Evolutionary conservation across 2,113 vertebrate species (phyloP), one percentile per base, ranked within the genome.

Genomic region (Oxyura jamaicensis): DNA sequence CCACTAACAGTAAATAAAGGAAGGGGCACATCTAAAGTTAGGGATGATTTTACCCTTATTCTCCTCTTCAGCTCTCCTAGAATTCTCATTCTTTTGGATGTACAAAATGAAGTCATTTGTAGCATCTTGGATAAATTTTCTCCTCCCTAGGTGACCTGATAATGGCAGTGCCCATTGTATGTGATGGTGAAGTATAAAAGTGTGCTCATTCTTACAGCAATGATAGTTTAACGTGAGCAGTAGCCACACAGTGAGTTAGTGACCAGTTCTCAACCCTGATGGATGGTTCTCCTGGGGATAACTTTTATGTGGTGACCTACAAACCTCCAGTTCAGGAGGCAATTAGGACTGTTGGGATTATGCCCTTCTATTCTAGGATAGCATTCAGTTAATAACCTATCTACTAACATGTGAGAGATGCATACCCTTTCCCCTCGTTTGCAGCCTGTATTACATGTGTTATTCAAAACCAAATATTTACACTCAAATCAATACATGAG

Each of bases 21-120:
- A 56, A 83, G 67, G 20, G 33, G 9, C 26, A 50, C 2, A 0
- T 14, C 2, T 4, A 68, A 21, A 0, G 0, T 2, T 11, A 39
- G 28, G 48, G 31, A 5, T 55, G 60, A 50, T 26, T 94, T 81
- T 58, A 58, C 35, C 23, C 23, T 42, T 89, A 39, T 12, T 20
- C 11, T 91, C 39, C 42, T 81, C 39, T 53, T 91, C 52, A 75
- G 0, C 35, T 66, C 6, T 65, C 52, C 35, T 55, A 20, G 39
- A 81, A 14, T 8, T 81, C 28, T 78, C 18, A 5, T 65, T 91
- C 60, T 75, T 91, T 21, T 53, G 41, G 10, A 11, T 53, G 12
- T 63, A 42, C 48, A 52, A 22, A 63, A 81, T 59, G 7, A 71
- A 58, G 35, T 55, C 3, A 68, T 46, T 55, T 91, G 56, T 39